Conservation (phyloP, 1,140 invertebrate genomes). For the Drosophila orena region DNA sequence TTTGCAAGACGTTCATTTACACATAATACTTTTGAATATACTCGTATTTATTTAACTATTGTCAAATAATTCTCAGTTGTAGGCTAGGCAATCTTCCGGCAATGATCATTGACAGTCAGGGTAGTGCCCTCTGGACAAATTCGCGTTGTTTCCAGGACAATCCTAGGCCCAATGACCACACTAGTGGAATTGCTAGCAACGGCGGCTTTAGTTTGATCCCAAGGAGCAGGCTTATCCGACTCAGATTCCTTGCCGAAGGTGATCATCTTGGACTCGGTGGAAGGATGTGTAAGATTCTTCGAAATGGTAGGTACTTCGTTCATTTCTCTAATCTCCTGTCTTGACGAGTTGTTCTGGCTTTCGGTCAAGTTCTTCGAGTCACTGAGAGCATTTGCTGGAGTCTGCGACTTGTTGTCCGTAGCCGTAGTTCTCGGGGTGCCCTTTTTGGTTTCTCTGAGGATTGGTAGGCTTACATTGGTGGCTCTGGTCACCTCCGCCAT, state of each 20-base stretch:
- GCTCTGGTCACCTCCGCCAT: conserved; percentile 1
- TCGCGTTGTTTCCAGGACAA: too few species aligned
- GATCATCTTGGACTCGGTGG: conserved; percentile 19
- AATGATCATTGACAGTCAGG: too few species aligned
- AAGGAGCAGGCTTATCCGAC: background rate
- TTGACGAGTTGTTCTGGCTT: background rate
- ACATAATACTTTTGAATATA: too few species aligned
- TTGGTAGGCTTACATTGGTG: background rate
- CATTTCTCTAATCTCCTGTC: too few species aligned
- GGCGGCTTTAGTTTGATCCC: background rate
- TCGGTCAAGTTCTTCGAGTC: background rate
- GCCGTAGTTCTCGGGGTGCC: background rate
- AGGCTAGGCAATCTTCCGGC: too few species aligned
- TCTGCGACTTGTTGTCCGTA: background rate
- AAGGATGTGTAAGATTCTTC: background rate
- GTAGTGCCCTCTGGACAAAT: too few species aligned
- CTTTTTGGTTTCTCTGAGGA: conserved; percentile 1
- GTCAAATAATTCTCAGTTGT: too few species aligned
- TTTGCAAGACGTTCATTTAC: too few species aligned
- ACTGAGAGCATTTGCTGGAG: background rate
- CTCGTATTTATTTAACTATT: too few species aligned
- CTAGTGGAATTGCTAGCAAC: too few species aligned
- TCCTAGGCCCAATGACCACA: too few species aligned
- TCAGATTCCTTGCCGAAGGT: conserved; percentile 4
- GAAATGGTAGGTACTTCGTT: background rate